Evolutionary conservation across 2,888 invertebrate genomes (phyloP), one percentile per base, ranked within the genome.

Genomic region (Arctia plantaginis): DNA sequence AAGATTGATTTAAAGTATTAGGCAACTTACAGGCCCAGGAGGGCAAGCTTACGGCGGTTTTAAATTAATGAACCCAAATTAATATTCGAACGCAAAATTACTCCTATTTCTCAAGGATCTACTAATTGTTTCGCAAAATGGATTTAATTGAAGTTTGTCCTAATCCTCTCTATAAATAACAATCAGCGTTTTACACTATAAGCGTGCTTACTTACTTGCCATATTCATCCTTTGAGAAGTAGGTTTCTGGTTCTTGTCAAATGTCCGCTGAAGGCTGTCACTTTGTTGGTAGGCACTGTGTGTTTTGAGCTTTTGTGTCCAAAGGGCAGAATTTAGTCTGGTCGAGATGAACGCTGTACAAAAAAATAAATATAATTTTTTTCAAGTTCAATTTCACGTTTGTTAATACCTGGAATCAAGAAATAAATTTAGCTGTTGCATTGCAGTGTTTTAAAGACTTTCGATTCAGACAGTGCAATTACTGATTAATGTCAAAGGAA

Each of bases 251-350:
- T 94, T 96, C 85, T 96, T 97, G 88, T 93, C 93, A 80, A 96
- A 85, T 96, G 90, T 90, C 96, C 95, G 62, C 96, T 97, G 89
- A 97, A 97, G 0, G 99, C 99, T 90, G 99, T 99, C 74, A 97
- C 96, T 81, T 97, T n/a, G n/a, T 97, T 90, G 99, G 99, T 70
- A 97, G 96, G 77, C 96, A 73, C 96, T 96, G 93, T 99, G 99
- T 71, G 97, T 96, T 84, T n/a, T 97, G 97, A 0, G 98, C 98
- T 85, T 97, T 97, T 82, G 98, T 97, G 92, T 99, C 98, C 93
- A 99, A 99, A 89, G n/a, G n/a, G 97, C 97, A 47, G 98, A 98
- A 99, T 98, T 90, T 98, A 97, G 81, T 98, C 98, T 77, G 97
- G 97, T 71, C 98, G 93, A 0, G 97, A 97, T 23, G 98, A 97